Percentiles rank a stretch among this genome's conserved stretches.
phyloP scores from a whole-genome alignment of 2,888 invertebrate species.

The Ectemnius cavifrons region DNA sequence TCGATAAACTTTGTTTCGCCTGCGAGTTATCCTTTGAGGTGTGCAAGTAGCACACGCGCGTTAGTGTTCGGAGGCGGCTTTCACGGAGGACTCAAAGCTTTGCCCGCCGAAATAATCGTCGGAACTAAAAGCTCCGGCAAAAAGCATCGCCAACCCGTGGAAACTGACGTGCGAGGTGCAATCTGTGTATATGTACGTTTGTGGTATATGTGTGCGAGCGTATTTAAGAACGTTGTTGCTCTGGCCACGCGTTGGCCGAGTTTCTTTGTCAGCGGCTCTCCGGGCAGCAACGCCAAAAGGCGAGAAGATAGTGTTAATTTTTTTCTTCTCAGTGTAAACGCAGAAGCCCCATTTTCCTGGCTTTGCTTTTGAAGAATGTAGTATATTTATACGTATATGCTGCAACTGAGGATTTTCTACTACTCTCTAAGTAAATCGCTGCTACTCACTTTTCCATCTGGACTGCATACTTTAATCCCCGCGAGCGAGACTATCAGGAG shows the following conservation, averaged over 20 bases:
- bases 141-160: slow-evolving; percentile 31
- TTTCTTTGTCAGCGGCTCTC: slow-evolving; percentile 65
- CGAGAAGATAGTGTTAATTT: slow-evolving; percentile 46
- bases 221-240: slow-evolving; percentile 29
- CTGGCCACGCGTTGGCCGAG: slow-evolving; percentile 62
- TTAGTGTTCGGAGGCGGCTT: too few species aligned
- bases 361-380: slow-evolving; percentile 13
- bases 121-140: slow-evolving; percentile 55
- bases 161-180: background rate
- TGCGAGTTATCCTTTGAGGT: slow-evolving; percentile 33
- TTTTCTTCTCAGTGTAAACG: slow-evolving; percentile 13
- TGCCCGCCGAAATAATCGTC: slow-evolving; percentile 41
- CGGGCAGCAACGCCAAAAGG: slow-evolving; percentile 41
- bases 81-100: slow-evolving; percentile 30
- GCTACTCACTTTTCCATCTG: slow-evolving; percentile 86
- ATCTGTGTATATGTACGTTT: slow-evolving; percentile 3
- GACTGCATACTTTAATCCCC: slow-evolving; percentile 91
- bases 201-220: background rate
- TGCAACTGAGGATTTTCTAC: background rate
- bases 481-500: slow-evolving; percentile 87
- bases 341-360: background rate
- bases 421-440: slow-evolving; percentile 8
- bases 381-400: background rate
- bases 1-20: slow-evolving; percentile 36
- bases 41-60: background rate